A percentile compares a stretch with the other conserved stretches of the same genome.
These are phyloP conservation scores for Medauroidea extradentata DNA, from an alignment of 1,140 invertebrate genomes.

Conservation along the genomic window DNA sequence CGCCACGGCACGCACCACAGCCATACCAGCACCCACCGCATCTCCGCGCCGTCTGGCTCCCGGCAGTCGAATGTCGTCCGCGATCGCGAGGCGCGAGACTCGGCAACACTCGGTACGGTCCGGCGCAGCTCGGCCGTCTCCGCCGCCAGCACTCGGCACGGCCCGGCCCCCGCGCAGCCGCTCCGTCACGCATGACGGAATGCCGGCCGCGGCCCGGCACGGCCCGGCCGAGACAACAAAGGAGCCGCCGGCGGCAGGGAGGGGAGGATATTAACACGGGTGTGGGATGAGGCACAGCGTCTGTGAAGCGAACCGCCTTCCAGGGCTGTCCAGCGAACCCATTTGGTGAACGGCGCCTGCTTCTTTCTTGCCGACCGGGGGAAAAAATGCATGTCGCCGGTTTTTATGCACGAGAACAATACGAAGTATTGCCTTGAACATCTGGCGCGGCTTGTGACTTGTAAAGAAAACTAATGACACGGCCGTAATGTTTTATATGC, in stretches of 20 bases:
- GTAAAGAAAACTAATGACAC: too few relatives aligned
- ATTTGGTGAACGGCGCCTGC: neutral
- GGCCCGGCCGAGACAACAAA: constrained; percentile 5
- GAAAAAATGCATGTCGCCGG: neutral
- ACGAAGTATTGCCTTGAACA: too few relatives aligned
- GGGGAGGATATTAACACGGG: constrained; percentile 13
- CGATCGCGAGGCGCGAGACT: neutral
- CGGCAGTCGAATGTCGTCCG: too few relatives aligned
- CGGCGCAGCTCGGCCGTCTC: neutral
- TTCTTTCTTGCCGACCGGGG: neutral
- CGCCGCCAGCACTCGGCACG: neutral
- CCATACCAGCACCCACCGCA: neutral
- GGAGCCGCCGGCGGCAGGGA: neutral
- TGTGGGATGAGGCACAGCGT: constrained; percentile 5
- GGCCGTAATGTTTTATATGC: too few relatives aligned
- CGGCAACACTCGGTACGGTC: neutral
- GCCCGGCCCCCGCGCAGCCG: neutral
- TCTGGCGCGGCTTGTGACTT: too few relatives aligned
- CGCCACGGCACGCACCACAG: neutral
- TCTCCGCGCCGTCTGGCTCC: neutral
- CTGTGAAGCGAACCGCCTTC: constrained; percentile 1
- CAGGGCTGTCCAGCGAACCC: constrained; percentile 4
- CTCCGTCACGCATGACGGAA: constrained; percentile 12
- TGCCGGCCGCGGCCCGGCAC: constrained; percentile 1
- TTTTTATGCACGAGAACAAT: too few relatives aligned